Conservation (phyloP, 2,113 vertebrate species). For the Sturnus vulgaris region DNA sequence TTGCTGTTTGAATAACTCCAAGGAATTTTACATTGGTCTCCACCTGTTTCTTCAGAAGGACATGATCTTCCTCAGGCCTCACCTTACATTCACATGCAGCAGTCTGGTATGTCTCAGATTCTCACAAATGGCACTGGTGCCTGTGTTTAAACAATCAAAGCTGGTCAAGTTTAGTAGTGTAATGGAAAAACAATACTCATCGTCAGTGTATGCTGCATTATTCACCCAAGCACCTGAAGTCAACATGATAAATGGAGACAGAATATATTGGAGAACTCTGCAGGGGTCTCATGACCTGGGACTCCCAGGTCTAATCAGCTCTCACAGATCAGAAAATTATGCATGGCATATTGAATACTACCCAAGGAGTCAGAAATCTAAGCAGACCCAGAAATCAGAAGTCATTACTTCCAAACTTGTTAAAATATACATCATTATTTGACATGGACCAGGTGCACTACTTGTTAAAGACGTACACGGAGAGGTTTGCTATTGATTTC, state of each 20-base stretch:
- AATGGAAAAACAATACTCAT: neutral
- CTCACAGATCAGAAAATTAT: neutral
- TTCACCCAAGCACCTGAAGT: neutral
- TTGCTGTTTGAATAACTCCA: neutral
- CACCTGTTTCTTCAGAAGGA: neutral
- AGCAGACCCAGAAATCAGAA: neutral
- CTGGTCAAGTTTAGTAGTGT: neutral
- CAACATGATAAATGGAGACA: neutral
- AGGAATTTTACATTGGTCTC: neutral
- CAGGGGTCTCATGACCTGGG: neutral
- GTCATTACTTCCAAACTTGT: neutral
- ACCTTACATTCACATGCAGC: neutral
- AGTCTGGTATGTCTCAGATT: neutral
- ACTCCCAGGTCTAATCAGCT: neutral
- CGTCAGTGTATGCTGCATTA: neutral
- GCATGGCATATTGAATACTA: neutral
- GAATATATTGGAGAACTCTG: neutral
- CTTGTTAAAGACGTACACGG: fast-evolving
- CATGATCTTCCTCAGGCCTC: neutral
- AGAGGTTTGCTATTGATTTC: neutral
- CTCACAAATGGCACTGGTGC: neutral
- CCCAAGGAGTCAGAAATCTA: neutral
- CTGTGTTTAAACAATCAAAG: neutral
- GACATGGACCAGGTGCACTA: neutral
- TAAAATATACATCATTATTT: neutral